Conservation (phyloP, 2,888 invertebrate species). For the Aromia moschata region DNA sequence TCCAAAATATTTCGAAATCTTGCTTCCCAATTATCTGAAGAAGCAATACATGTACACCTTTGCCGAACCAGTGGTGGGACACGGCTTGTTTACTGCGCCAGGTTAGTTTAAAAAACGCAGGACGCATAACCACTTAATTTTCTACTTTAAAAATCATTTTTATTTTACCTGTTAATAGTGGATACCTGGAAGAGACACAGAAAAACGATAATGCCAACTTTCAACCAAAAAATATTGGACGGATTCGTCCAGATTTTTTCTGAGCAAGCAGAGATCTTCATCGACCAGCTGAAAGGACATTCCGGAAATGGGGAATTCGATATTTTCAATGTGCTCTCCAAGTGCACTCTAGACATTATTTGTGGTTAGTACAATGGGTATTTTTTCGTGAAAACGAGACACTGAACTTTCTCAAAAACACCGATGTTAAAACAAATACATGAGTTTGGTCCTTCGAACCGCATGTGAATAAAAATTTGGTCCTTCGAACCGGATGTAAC, state of each 20-base stretch:
- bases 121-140: too few relatives aligned
- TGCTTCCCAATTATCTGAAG: slow-evolving; percentile 44
- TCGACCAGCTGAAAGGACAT: not conserved
- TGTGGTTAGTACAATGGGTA: not conserved
- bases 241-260: slow-evolving; percentile 71
- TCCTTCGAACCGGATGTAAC: too few relatives aligned
- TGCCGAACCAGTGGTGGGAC: slow-evolving; percentile 42
- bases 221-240: slow-evolving; percentile 71
- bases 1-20: slow-evolving; percentile 50
- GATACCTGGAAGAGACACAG: slow-evolving; percentile 70
- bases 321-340: not conserved
- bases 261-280: slow-evolving; percentile 66
- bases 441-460: too few relatives aligned
- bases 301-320: not conserved
- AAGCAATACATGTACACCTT: slow-evolving; percentile 49
- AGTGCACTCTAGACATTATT: slow-evolving; percentile 2
- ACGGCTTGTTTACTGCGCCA: slow-evolving; percentile 47
- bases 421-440: too few relatives aligned
- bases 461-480: too few relatives aligned
- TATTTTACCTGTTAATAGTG: slow-evolving; percentile 58
- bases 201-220: slow-evolving; percentile 70
- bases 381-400: not conserved
- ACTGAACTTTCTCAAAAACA: not conserved
- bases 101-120: slow-evolving; percentile 27
- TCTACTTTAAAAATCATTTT: too few relatives aligned